These are phyloP conservation scores for Aplodontia rufa DNA, from an alignment of 2,113 vertebrate species.

Conservation along the genomic window DNA sequence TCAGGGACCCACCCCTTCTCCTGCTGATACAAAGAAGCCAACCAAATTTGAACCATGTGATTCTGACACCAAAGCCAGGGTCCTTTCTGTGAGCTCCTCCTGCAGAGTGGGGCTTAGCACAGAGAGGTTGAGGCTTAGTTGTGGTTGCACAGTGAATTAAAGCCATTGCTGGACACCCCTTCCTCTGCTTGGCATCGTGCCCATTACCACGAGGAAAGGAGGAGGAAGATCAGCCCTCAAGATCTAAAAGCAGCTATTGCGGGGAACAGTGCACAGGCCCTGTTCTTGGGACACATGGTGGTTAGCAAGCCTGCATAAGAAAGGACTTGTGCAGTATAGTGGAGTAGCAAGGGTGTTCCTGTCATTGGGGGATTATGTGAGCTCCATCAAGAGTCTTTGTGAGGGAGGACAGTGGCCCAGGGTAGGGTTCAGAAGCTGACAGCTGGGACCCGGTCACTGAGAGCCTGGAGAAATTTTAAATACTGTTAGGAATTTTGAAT, in stretches of 20 bases:
- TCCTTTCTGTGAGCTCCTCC: constrained; percentile 6
- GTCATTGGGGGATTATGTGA: not conserved
- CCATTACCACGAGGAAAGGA: not conserved
- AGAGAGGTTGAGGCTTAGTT: not conserved
- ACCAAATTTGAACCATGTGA: not conserved
- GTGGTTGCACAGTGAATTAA: not conserved
- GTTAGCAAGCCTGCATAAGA: not conserved
- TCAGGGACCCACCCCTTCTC: not conserved
- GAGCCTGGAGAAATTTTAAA: not conserved
- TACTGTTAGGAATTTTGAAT: not conserved
- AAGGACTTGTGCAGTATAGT: not conserved
- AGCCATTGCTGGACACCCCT: not conserved
- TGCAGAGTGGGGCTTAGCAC: not conserved
- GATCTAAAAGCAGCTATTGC: not conserved
- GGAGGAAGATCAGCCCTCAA: not conserved
- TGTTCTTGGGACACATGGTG: not conserved
- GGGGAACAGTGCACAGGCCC: not conserved
- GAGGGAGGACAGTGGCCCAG: not conserved
- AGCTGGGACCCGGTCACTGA: not conserved
- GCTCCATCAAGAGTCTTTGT: not conserved
- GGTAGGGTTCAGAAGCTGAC: not conserved
- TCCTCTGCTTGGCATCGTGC: too few relatives aligned
- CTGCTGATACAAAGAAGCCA: not conserved
- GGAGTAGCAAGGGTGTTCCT: not conserved
- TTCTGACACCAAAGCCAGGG: not conserved